These are phyloP conservation scores for Chrysomela aeneicollis DNA, from an alignment of 2,888 invertebrate species.

Conservation along the genomic window DNA sequence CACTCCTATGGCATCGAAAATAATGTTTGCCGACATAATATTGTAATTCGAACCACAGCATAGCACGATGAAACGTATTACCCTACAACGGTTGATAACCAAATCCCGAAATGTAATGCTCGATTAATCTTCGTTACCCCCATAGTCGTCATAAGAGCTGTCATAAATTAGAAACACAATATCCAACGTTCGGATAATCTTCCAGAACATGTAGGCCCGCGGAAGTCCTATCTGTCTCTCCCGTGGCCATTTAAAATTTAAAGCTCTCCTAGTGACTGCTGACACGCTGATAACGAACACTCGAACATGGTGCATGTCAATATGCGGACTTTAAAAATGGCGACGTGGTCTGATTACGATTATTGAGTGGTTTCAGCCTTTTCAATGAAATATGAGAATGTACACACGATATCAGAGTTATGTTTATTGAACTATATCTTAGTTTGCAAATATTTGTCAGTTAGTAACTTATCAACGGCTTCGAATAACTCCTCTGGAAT, in stretches of 20 bases:
- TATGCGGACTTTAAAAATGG: conserved; percentile 39
- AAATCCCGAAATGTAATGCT: neutral
- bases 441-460: conserved; percentile 42
- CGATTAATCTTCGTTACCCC: neutral
- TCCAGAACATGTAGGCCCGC: neutral
- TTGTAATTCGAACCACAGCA: no score
- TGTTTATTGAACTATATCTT: conserved; percentile 41
- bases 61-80: no score
- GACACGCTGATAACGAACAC: conserved; percentile 1
- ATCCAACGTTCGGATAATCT: neutral
- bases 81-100: neutral
- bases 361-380: conserved; percentile 37
- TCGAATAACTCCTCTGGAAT: conserved; percentile 39
- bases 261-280: conserved; percentile 20
- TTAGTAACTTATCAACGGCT: conserved; percentile 35
- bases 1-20: no score
- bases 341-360: conserved; percentile 27
- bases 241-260: conserved; percentile 19
- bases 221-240: conserved; percentile 11
- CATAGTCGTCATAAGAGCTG: neutral
- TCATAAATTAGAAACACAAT: conserved; percentile 2
- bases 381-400: conserved; percentile 41
- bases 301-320: conserved; percentile 22
- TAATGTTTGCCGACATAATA: no score
- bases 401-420: conserved; percentile 35